Evolutionary conservation across 2,888 invertebrate species (phyloP).

Genomic region (Lasioglossum figueresi): DNA sequence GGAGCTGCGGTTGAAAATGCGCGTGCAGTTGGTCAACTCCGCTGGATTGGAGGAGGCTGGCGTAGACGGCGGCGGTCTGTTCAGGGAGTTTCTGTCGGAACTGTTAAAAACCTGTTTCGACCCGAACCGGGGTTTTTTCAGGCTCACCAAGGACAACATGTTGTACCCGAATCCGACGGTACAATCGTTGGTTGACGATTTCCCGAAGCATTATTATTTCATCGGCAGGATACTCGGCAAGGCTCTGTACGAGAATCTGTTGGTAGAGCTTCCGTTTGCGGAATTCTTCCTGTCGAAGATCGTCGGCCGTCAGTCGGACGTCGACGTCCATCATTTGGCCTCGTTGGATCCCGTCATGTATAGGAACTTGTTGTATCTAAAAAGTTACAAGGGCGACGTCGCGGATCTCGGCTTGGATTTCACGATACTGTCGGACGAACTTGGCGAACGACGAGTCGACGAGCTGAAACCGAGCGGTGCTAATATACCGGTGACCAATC

Average conservation of each 20-base stretch:
- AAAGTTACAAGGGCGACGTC: conserved; percentile 94
- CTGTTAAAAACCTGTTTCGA: conserved; percentile 97
- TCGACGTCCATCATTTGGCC: conserved; percentile 96
- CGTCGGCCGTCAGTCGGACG: conserved; percentile 90
- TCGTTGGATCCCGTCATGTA: conserved; percentile 97
- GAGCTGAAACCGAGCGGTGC: conserved; percentile 96
- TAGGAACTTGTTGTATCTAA: conserved; percentile 94
- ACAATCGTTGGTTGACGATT: conserved; percentile 93
- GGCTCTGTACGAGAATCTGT: conserved; percentile 96
- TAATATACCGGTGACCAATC: conserved; percentile 94
- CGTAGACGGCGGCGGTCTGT: conserved; percentile 98
- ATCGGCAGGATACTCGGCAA: conserved; percentile 96
- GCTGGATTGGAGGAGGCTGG: conserved; percentile 97
- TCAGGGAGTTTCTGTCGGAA: conserved; percentile 97
- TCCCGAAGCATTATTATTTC: conserved; percentile 95
- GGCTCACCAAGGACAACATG: conserved; percentile 94
- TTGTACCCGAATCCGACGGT: conserved; percentile 98
- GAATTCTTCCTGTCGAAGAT: conserved; percentile 97
- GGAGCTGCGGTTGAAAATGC: conserved; percentile 92
- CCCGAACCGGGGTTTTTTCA: conserved; percentile 97
- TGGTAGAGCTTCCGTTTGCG: conserved; percentile 97
- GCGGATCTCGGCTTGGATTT: conserved; percentile 96
- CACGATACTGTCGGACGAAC: conserved; percentile 94
- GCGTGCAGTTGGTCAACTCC: conserved; percentile 95
- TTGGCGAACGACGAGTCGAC: conserved; percentile 94